Evolutionary conservation across 2,888 invertebrate species (phyloP), one percentile per base, ranked within the genome.

Genomic region (Harpagoxenus sublaevis): DNA sequence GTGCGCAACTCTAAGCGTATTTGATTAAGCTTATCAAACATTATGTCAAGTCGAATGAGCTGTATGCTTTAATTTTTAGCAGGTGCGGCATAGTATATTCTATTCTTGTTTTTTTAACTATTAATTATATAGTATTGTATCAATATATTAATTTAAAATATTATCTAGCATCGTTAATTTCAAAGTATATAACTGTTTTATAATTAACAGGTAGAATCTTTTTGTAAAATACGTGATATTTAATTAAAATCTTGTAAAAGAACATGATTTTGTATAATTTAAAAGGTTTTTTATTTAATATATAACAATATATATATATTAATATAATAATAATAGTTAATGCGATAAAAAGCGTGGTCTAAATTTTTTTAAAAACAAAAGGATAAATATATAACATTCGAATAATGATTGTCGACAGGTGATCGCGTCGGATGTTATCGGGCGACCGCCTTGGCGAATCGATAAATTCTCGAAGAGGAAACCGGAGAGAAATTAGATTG

Each of bases 391-490:
- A 15, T 57, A 81, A 85, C 57, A 48, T 35, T 78, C 4, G 23
- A 51, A 28, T 51, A 53, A 73, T 45, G 39, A 84, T 82, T 85
- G 87, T 86, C 82, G 68, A 81, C 75, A 86, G 81, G 81, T 66
- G 70, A 60, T 28, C 42, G 45, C 15, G 28, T 66, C 63, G 42
- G 18, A 51, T 42, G 57, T 75, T 78, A 70, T 45, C 77, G 48
- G 28, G 10, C 28, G 65, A 55, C 28, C 78, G 66, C 71, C 65
- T 83, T 70, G 35, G 68, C 74, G 82, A 86, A 89, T 83, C 83
- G 71, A 74, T 62, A 83, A 74, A 83, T 84, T 84, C 79, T 39
- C 62, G 53, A 55, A 57, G 79, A 60, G 53, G 82, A 60, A 88
- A 55, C 51, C 28, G 28, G 23, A 63, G 62, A 70, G 71, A 83